A percentile compares a stretch with the other conserved stretches of the same genome.
Conservation (phyloP, 2,888 invertebrate genomes). For the Mesoligia furuncula region DNA sequence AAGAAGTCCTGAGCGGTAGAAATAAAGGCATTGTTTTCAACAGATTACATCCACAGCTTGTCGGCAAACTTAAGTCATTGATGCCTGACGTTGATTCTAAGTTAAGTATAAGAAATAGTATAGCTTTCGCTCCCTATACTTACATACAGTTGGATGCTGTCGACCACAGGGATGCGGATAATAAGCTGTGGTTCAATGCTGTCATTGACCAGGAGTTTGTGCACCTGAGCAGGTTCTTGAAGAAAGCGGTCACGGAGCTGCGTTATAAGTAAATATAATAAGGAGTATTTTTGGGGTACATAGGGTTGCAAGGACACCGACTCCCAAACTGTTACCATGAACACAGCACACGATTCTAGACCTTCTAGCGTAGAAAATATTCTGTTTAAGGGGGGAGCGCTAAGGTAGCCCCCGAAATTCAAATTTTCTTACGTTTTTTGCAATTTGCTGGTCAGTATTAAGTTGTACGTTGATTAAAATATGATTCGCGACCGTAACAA, state of each 20-base stretch:
- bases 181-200: slow-evolving; percentile 76
- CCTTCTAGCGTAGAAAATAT: no score
- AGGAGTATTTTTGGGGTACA: slow-evolving; percentile 6
- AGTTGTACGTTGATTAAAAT: no score
- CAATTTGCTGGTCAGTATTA: no score
- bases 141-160: slow-evolving; percentile 71
- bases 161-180: slow-evolving; percentile 72
- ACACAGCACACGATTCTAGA: neutral
- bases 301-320: neutral
- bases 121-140: slow-evolving; percentile 83
- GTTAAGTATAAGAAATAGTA: slow-evolving; percentile 80
- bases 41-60: slow-evolving; percentile 77
- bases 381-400: no score
- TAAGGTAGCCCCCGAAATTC: no score
- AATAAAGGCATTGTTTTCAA: slow-evolving; percentile 78
- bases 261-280: slow-evolving; percentile 51
- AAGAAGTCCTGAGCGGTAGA: slow-evolving; percentile 74
- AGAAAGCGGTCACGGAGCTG: slow-evolving; percentile 74
- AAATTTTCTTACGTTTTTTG: no score
- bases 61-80: slow-evolving; percentile 73
- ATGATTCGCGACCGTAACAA: no score
- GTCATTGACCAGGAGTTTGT: slow-evolving; percentile 76
- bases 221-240: slow-evolving; percentile 76
- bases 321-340: neutral
- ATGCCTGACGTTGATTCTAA: slow-evolving; percentile 79